These are phyloP conservation scores for Drosophila pseudotakahashii DNA, from an alignment of 2,888 invertebrate species.

Conservation along the genomic window DNA sequence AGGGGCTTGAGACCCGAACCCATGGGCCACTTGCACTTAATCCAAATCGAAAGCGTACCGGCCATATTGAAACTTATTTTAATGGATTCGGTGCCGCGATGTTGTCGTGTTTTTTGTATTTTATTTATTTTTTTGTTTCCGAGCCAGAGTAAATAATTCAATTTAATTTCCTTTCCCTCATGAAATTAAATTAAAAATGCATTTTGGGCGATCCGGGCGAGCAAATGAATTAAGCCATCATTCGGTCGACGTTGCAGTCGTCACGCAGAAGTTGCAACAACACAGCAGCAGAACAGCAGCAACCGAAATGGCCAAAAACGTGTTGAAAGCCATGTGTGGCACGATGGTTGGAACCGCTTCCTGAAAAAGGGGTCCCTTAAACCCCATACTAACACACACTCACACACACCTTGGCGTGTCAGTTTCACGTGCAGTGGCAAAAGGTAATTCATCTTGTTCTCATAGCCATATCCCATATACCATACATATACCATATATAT, in stretches of 20 bases:
- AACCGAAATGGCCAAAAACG: constrained; percentile 65
- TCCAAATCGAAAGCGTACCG: constrained; percentile 62
- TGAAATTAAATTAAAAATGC: constrained; percentile 75
- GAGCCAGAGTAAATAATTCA: constrained; percentile 53
- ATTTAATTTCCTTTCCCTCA: constrained; percentile 41
- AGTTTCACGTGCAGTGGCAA: constrained; percentile 80
- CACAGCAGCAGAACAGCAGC: constrained; percentile 13
- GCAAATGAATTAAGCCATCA: constrained; percentile 76
- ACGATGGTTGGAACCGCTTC: constrained; percentile 15
- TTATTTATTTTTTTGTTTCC: background rate
- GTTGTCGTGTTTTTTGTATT: constrained; percentile 20
- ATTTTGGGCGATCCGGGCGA: constrained; percentile 55
- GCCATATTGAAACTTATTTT: constrained; percentile 50
- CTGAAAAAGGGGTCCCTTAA: background rate
- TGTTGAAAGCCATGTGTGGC: constrained; percentile 72
- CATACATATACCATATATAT: background rate
- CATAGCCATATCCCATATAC: constrained; percentile 26
- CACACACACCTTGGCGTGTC: constrained; percentile 71
- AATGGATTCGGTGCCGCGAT: constrained; percentile 58
- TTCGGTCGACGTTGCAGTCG: constrained; percentile 48
- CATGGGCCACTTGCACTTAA: constrained; percentile 39
- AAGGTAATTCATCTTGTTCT: constrained; percentile 80
- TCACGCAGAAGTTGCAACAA: constrained; percentile 56
- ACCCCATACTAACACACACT: background rate
- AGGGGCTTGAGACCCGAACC: background rate